phyloP scores from a whole-genome alignment of 2,797 vertebrate genomes.

The Anguilla obscura region DNA sequence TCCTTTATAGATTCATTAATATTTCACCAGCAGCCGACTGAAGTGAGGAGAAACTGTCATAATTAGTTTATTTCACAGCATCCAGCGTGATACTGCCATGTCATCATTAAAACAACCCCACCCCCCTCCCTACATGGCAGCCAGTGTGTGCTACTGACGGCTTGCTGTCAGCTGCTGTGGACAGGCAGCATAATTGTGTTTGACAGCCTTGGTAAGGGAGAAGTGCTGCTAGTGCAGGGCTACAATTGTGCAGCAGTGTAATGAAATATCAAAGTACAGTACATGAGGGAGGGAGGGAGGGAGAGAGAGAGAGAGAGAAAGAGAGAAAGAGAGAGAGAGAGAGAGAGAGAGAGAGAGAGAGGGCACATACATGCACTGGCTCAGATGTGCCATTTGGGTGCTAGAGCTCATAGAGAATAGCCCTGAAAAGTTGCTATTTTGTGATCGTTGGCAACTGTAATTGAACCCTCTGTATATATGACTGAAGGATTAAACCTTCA shows the following conservation, averaged over 20 bases:
- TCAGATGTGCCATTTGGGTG: slow-evolving; percentile 7
- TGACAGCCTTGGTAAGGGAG: slow-evolving; percentile 47
- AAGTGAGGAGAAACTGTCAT: slow-evolving; percentile 42
- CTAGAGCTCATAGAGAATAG: not conserved
- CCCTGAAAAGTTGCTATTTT: not conserved
- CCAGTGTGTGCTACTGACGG: not conserved
- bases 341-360: not conserved
- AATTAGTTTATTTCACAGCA: slow-evolving; percentile 47
- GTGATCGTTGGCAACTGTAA: not conserved
- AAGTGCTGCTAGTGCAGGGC: slow-evolving; percentile 41
- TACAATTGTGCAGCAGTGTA: slow-evolving; percentile 34
- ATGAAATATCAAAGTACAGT: slow-evolving; percentile 46
- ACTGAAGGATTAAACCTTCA: not conserved
- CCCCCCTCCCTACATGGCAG: not conserved
- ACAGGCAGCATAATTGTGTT: slow-evolving; percentile 43
- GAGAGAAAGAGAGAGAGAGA: slow-evolving; percentile 52
- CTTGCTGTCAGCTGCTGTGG: not conserved
- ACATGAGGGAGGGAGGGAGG: not conserved
- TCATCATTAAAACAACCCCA: slow-evolving; percentile 39
- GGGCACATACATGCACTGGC: not conserved
- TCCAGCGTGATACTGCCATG: slow-evolving; percentile 1
- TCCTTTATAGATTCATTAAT: slow-evolving; percentile 39
- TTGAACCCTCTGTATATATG: not conserved
- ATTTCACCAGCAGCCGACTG: slow-evolving; percentile 44
- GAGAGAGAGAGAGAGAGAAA: slow-evolving; percentile 33